A percentile compares a stretch with the other conserved stretches of the same genome.
phyloP scores from a whole-genome alignment of 2,113 vertebrate species.

The Patagioenas fasciata region DNA sequence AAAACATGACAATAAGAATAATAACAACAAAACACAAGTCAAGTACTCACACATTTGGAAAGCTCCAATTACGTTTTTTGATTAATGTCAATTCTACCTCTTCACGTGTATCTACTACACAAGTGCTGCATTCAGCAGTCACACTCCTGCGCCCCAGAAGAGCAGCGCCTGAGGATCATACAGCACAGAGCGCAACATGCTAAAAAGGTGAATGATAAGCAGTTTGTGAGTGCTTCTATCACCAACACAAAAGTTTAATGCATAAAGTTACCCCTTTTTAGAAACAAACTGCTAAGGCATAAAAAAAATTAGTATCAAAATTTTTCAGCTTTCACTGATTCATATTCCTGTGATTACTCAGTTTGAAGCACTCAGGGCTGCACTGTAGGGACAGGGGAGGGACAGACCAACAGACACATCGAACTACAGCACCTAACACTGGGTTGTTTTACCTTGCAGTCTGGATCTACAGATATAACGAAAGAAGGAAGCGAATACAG shows the following conservation, averaged over 20 bases:
- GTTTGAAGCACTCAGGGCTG: not conserved
- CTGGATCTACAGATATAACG: not conserved
- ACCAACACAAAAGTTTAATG: not conserved
- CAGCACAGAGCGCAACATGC: not conserved
- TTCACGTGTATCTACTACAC: rapidly evolving
- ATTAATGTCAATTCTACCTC: not conserved
- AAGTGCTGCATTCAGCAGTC: not conserved
- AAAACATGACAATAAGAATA: not conserved
- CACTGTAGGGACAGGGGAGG: not conserved
- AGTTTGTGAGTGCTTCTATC: not conserved
- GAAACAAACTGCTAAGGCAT: not conserved
- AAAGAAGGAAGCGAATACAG: not conserved
- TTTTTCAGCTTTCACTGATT: not conserved
- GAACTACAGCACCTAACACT: not conserved
- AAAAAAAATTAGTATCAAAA: not conserved
- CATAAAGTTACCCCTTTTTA: not conserved
- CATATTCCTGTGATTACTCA: not conserved
- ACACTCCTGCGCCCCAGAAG: not conserved
- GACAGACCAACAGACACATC: not conserved
- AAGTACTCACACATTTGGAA: not conserved
- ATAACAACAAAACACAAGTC: not conserved
- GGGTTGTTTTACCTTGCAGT: rapidly evolving
- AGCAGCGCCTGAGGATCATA: not conserved
- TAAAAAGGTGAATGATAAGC: not conserved
- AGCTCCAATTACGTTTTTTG: not conserved